A percentile compares a stretch with the other conserved stretches of the same genome.
phyloP scores from a whole-genome alignment of 2,797 vertebrate species.

The Petrocephalus sullivani region DNA sequence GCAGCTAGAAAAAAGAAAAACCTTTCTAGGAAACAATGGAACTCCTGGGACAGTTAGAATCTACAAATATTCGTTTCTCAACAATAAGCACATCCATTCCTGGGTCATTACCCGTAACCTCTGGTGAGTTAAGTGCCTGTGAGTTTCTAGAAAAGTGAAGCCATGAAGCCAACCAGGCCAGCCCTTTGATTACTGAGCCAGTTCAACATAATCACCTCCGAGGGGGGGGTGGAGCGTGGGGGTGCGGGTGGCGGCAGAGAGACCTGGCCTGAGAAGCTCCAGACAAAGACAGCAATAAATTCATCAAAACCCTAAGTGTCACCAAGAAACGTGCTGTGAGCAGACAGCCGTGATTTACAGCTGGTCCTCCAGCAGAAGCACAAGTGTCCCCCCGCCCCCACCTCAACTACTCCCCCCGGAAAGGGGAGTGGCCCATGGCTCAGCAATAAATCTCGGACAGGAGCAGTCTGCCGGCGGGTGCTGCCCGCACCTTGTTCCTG shows the following conservation, averaged over 20 bases:
- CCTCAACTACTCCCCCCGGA: neutral
- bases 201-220: neutral
- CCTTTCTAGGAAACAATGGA: neutral
- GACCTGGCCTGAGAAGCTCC: constrained; percentile 25
- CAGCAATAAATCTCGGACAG: neutral
- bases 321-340: constrained; percentile 14
- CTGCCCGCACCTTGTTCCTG: neutral
- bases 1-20: neutral
- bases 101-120: neutral
- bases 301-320: constrained; percentile 31
- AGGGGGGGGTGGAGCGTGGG: neutral
- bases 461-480: neutral
- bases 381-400: neutral
- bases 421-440: neutral
- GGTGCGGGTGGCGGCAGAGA: neutral
- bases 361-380: too few species aligned
- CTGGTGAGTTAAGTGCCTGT: neutral
- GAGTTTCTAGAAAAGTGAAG: neutral
- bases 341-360: neutral
- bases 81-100: neutral
- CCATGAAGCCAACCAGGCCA: neutral
- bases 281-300: constrained; percentile 39
- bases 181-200: constrained; percentile 11
- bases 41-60: neutral
- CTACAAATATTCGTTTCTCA: neutral